Conservation (phyloP, 2,888 invertebrate genomes). For the Pomacea canaliculata region DNA sequence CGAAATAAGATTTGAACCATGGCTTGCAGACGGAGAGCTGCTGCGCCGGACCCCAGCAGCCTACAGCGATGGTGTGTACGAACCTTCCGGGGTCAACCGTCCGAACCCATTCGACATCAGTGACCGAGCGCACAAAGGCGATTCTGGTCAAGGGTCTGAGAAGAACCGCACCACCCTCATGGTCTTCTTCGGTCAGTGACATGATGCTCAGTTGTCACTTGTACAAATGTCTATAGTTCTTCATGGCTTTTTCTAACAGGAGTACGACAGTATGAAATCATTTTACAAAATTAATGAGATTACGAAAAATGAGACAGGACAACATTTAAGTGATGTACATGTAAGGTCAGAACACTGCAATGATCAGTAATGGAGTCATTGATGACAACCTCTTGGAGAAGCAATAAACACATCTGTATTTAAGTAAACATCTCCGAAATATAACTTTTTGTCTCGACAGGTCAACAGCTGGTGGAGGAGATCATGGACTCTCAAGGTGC, state of each 20-base stretch:
- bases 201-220: too few species aligned
- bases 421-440: too few species aligned
- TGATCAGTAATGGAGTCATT: too few species aligned
- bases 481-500: conserved; percentile 75
- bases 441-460: conserved; percentile 55
- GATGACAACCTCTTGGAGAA: too few species aligned
- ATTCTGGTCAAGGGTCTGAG: conserved; percentile 68
- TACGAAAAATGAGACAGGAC: neutral
- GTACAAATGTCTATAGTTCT: too few species aligned
- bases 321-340: too few species aligned
- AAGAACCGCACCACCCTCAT: conserved; percentile 74
- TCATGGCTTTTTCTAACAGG: too few species aligned
- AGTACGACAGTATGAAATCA: too few species aligned
- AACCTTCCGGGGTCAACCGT: conserved; percentile 71
- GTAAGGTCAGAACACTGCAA: too few species aligned
- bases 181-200: conserved; percentile 74
- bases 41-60: conserved; percentile 73
- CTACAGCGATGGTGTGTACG: conserved; percentile 75
- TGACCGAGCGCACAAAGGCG: conserved; percentile 55
- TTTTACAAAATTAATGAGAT: neutral
- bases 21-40: conserved; percentile 73
- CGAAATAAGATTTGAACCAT: neutral
- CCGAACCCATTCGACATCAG: conserved; percentile 75
- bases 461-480: conserved; percentile 77
- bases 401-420: too few species aligned